Base-by-base conservation (phyloP, 2,113 vertebrate species). In the Actenoides hombroni region DNA sequence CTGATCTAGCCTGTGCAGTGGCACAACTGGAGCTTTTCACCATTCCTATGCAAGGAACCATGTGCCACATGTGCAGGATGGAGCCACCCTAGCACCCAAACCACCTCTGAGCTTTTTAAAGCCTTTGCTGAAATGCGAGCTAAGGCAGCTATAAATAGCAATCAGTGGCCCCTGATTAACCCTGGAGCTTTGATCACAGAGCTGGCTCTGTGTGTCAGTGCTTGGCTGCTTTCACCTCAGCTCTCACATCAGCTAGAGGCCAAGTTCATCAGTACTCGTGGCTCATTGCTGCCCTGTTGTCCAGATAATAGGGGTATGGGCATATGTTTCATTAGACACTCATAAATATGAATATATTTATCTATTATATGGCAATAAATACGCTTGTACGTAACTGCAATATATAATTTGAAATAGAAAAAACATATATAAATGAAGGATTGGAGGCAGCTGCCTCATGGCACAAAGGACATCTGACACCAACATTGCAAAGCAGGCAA, bases 131-230 rank as follows among this genome's bases (percentile, higher is more conserved):
- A 78, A 83, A 88, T 1, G 0, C 67, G 68, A 94, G 29, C 73
- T 88, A 59, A 60, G 46, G 69, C 25, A 63, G 46, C 64, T 95
- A 78, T 91, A 86, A 94, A 95, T 91, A 96, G 73, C 48, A 86
- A 5, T 23, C 6, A 1, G 26, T 86, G 91, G 10, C 88, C 91
- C 59, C 64, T 90, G 73, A 71, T 92, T 97, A 83, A 95, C 91
- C 88, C 91, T 59, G 68, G 42, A 59, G 83, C 88, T 94, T 93
- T 93, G 92, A 81, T 90, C 26, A 1, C 2, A 1, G 71, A 67
- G 49, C 44, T 86, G 79, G 28, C 76, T 86, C 79, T 8, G 6
- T 3, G 2, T 83, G 46, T 81, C 79, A 76, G 20, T 23, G 59
- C 46, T 26, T 74, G 75, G 54, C 85, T 90, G 83, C 76, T 74